Evolutionary conservation across 1,140 invertebrate species (phyloP), one percentile per base, ranked within the genome.

Genomic region (Chrysoperla carnea): DNA sequence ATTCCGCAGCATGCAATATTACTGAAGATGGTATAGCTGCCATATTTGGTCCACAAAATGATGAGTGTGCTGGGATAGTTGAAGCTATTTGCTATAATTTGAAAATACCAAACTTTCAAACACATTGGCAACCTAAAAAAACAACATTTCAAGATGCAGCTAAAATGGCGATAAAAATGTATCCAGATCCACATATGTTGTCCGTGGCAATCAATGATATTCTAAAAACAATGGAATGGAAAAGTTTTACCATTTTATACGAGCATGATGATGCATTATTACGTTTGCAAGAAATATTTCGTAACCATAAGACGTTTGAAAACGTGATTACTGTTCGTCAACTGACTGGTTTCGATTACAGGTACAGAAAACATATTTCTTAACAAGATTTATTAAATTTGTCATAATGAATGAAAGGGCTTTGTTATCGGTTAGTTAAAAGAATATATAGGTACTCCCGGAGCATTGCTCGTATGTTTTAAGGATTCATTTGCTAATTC

Each of bases 251-350:
- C 0, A 73, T 87, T 11, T 62, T 92, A 14, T 92, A 91, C 55
- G 82, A 92, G 56, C 70, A 78, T 38, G 76, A 85, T 42, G 77
- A 77, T 36, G 69, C 84, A 56, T 61, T 95, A 2, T 73, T 87
- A 37, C 70, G 85, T 38, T 65, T 93, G 9, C 85, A 92, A 62
- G 81, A 84, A 52, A 69, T 90, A 6, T 58, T 95, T 1, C 83
- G 85, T 58, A 63, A 75, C 42, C 68, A 76, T 45, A 62, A 70
- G 49, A 63, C 71, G 29, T 50, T 62, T 43, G 57, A 70, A 57
- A 52, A 60, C 48, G 68, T 70, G 1, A 66, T 81, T 1, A 74
- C 67, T 0, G 61, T 79, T 13, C 66, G 67, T 29, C 73, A 76
- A 51, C 50, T 83, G 2, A 59, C 56, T 12, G 75, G 69, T 11